These are phyloP conservation scores for Rhinichthys klamathensis DNA, from an alignment of 2,113 vertebrate species.

Conservation along the genomic window DNA sequence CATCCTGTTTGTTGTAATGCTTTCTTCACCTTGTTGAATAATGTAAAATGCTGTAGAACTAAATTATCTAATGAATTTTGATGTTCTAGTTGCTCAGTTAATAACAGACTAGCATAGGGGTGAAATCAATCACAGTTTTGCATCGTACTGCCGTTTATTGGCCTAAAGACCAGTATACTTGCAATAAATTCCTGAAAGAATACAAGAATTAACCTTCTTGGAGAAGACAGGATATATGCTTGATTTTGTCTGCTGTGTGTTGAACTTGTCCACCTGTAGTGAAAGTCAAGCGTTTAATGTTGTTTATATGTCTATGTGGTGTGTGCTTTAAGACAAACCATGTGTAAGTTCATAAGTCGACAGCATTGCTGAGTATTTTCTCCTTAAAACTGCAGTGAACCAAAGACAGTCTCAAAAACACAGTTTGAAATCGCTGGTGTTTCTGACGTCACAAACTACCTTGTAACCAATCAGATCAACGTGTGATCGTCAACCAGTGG, in stretches of 20 bases:
- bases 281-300: no score
- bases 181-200: neutral
- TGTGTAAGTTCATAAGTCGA: no score
- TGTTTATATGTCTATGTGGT: no score
- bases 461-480: no score
- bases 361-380: no score
- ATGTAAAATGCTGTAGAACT: neutral
- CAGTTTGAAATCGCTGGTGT: no score
- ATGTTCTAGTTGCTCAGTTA: constrained; percentile 6
- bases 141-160: neutral
- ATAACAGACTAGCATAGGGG: neutral
- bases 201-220: neutral
- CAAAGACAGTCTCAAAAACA: no score
- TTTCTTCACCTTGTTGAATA: neutral
- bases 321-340: no score
- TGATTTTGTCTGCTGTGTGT: neutral
- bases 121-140: neutral
- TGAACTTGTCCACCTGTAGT: no score
- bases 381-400: no score
- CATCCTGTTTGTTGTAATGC: neutral
- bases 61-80: neutral
- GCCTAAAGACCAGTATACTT: neutral
- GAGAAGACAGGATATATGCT: neutral
- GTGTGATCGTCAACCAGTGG: no score
- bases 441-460: no score